These are phyloP conservation scores for Stratiolaelaps scimitus DNA, from an alignment of 1,140 invertebrate genomes.

Conservation along the genomic window DNA sequence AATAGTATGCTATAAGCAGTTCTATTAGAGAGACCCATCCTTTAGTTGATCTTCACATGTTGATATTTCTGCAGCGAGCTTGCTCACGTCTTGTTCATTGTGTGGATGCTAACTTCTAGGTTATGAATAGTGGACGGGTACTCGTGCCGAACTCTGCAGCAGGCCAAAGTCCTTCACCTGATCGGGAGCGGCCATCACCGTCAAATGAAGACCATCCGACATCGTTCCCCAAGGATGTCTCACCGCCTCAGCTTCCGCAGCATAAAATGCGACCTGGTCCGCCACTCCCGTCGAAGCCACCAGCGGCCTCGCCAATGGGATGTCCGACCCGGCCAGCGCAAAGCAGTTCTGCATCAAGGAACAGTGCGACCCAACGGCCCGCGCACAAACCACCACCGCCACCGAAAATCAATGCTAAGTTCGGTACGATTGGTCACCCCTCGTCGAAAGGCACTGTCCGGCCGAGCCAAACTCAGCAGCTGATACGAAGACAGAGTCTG, in stretches of 20 bases:
- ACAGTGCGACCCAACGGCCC: neutral
- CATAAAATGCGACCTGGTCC: slow-evolving; percentile 7
- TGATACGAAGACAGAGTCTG: slow-evolving; percentile 19
- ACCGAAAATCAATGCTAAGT: slow-evolving; percentile 14
- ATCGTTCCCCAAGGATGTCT: slow-evolving; percentile 20
- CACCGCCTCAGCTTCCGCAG: slow-evolving; percentile 1
- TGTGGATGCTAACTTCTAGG: neutral
- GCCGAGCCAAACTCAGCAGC: slow-evolving; percentile 24
- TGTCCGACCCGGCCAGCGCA: no score
- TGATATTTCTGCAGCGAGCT: neutral
- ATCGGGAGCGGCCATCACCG: slow-evolving; percentile 1
- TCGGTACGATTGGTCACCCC: slow-evolving; percentile 5
- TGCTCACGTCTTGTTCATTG: neutral
- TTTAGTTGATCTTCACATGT: neutral
- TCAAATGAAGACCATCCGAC: neutral
- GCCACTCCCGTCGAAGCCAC: slow-evolving; percentile 14
- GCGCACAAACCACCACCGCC: slow-evolving; percentile 24
- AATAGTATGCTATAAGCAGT: no score
- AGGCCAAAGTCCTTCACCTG: slow-evolving; percentile 1
- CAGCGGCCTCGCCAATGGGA: neutral
- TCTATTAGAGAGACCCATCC: neutral
- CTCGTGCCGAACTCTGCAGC: no score
- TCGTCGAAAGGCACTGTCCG: slow-evolving; percentile 3
- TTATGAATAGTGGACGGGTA: no score
- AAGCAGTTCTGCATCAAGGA: no score